Percentiles rank a stretch among this genome's conserved stretches.
Conservation (phyloP, 2,888 invertebrate species). For the Lycophotia porphyrea region DNA sequence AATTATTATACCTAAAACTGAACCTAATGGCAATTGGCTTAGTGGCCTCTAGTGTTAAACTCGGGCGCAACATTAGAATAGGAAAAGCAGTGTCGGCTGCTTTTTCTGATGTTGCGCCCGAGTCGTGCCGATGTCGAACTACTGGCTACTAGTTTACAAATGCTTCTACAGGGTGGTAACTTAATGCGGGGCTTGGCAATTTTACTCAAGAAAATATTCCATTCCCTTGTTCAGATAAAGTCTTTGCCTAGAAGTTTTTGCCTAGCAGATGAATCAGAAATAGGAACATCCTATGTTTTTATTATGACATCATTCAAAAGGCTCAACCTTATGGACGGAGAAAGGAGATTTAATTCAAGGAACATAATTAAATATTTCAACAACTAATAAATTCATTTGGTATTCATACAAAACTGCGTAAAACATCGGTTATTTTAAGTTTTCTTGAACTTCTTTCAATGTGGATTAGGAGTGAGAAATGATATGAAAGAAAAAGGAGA, state of each 20-base stretch:
- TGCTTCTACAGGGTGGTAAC: background rate
- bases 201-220: background rate
- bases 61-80: background rate
- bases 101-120: too few relatives aligned
- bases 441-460: too few relatives aligned
- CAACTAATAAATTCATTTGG: too few relatives aligned
- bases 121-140: background rate
- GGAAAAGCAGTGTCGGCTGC: background rate
- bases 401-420: too few relatives aligned
- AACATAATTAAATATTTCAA: too few relatives aligned
- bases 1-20: background rate
- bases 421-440: too few relatives aligned
- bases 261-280: background rate
- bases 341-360: too few relatives aligned
- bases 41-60: background rate
- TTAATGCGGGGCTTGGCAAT: background rate
- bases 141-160: slow-evolving; percentile 3
- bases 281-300: background rate
- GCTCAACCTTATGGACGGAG: too few relatives aligned
- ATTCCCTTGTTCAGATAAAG: background rate
- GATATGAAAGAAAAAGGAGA: too few relatives aligned
- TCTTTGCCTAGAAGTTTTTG: background rate
- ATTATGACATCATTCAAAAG: background rate
- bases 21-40: background rate
- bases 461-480: too few relatives aligned